Evolutionary conservation across 2,797 vertebrate species (phyloP).

Genomic region (Agapornis canus): DNA sequence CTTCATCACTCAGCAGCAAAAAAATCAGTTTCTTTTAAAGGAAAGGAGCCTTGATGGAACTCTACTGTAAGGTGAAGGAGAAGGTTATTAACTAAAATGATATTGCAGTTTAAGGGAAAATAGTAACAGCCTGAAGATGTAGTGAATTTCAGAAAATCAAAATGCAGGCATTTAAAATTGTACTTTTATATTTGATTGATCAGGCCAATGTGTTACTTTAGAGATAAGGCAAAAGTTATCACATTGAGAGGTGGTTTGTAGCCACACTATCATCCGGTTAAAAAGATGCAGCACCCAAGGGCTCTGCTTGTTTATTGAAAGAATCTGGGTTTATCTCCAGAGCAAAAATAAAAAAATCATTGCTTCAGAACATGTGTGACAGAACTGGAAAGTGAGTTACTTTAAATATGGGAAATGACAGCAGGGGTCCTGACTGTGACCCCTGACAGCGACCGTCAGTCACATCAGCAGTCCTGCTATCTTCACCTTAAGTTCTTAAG

Average conservation of each 20-base stretch:
- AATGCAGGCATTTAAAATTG: neutral
- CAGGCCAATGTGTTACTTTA: constrained; percentile 33
- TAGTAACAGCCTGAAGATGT: neutral
- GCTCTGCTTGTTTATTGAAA: constrained; percentile 5
- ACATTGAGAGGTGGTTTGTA: neutral
- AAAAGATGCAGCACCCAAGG: neutral
- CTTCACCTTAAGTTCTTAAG: neutral
- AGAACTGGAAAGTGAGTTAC: neutral
- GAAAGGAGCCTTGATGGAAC: neutral
- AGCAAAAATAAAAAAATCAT: neutral
- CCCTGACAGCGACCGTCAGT: rapidly evolving
- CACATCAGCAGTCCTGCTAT: neutral
- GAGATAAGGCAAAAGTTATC: constrained; percentile 35
- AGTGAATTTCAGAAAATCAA: neutral
- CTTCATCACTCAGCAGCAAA: neutral
- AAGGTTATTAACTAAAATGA: constrained; percentile 13
- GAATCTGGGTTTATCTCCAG: neutral
- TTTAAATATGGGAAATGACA: neutral
- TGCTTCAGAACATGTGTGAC: neutral
- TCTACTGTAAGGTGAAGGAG: neutral
- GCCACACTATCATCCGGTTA: neutral
- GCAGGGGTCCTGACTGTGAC: neutral
- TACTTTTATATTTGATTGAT: constrained; percentile 25
- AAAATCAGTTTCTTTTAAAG: neutral
- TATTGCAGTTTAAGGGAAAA: neutral